phyloP scores from a whole-genome alignment of 2,113 vertebrate genomes.

The Corynorhinus townsendii region DNA sequence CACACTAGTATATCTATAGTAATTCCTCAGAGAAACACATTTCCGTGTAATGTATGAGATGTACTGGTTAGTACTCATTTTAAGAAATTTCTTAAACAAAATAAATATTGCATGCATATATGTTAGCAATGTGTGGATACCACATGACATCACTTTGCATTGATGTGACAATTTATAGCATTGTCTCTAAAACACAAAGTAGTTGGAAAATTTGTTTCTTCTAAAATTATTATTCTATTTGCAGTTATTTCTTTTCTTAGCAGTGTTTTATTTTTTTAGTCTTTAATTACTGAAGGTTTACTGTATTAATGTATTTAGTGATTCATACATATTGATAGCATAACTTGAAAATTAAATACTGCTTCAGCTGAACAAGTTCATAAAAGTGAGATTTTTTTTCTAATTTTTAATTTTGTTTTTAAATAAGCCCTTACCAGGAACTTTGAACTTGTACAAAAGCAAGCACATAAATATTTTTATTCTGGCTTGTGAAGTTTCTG shows the following conservation, averaged over 20 bases:
- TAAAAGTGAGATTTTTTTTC: not conserved
- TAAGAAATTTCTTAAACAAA: not conserved
- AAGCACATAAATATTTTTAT: not conserved
- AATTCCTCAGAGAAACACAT: not conserved
- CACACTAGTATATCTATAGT: not conserved
- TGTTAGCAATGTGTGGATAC: not conserved
- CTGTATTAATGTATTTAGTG: not conserved
- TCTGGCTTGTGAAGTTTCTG: not conserved
- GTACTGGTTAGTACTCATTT: not conserved
- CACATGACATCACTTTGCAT: not conserved
- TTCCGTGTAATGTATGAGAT: not conserved
- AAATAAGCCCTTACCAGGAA: not conserved
- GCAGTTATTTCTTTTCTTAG: not conserved
- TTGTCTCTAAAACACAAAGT: not conserved
- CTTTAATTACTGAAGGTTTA: not conserved
- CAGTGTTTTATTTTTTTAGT: not conserved
- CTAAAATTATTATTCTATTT: not conserved
- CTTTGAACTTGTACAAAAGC: not conserved
- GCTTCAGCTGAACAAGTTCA: not conserved
- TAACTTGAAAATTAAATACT: slow-evolving; percentile 2
- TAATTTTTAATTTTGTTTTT: not conserved
- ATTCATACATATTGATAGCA: not conserved
- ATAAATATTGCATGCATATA: not conserved
- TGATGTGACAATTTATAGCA: not conserved
- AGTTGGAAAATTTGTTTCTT: not conserved